Evolutionary conservation across 2,888 invertebrate species (phyloP).

Genomic region (Tortricodes alternella): DNA sequence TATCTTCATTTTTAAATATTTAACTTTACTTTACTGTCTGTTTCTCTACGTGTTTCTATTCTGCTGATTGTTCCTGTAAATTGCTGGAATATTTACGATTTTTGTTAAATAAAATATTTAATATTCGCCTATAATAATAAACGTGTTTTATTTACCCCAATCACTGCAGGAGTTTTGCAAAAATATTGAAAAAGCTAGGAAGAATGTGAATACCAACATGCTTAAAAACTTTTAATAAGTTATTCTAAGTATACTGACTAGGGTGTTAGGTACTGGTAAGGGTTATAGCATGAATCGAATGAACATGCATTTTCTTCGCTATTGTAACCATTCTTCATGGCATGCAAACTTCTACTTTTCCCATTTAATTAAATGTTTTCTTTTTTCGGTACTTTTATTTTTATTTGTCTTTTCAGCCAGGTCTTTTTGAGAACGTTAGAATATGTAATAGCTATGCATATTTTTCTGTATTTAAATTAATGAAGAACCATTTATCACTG

Average conservation of each 20-base stretch:
- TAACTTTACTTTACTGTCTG: conserved; percentile 16
- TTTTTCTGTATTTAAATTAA: neutral
- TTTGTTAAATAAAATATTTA: conserved; percentile 75
- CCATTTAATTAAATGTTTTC: neutral
- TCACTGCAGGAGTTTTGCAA: too few relatives aligned
- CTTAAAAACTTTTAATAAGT: neutral
- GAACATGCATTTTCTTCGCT: neutral
- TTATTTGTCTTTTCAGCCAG: neutral
- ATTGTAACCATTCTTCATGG: neutral
- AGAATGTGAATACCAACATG: too few relatives aligned
- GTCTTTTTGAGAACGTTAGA: neutral
- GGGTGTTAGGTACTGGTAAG: neutral
- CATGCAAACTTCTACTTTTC: neutral
- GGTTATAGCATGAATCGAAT: neutral
- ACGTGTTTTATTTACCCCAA: conserved; percentile 51
- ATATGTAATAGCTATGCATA: neutral
- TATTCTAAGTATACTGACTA: too few relatives aligned
- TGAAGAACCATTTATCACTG: neutral
- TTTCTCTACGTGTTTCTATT: conserved; percentile 26
- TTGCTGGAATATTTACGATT: conserved; percentile 65
- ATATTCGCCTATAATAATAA: conserved; percentile 70
- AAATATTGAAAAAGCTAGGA: too few relatives aligned
- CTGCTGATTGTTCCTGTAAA: conserved; percentile 57
- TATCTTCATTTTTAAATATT: conserved; percentile 11
- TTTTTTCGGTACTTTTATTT: neutral